These are phyloP conservation scores for Cerastoderma edule DNA, from an alignment of 2,888 invertebrate genomes.

Conservation along the genomic window DNA sequence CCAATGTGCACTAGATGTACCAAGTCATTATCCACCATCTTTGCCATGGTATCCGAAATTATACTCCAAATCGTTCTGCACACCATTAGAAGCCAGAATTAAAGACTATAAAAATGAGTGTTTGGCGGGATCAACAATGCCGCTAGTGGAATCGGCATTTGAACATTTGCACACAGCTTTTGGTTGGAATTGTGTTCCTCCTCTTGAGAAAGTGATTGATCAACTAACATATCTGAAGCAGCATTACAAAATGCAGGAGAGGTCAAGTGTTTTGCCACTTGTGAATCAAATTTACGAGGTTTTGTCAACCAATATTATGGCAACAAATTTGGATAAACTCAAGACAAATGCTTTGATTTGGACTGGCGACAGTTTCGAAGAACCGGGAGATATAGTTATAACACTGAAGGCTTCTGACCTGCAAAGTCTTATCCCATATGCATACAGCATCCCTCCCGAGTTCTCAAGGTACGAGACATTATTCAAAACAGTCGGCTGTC, in stretches of 20 bases:
- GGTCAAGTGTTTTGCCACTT: conserved; percentile 33
- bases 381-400: conserved; percentile 32
- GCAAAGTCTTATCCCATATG: conserved; percentile 52
- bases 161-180: conserved; percentile 15
- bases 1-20: conserved; percentile 1
- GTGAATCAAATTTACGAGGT: conserved; percentile 19
- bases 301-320: not conserved
- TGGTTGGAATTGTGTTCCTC: conserved; percentile 28
- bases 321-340: not conserved
- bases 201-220: conserved; percentile 20
- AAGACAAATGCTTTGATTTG: conserved; percentile 35
- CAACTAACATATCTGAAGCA: conserved; percentile 39
- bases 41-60: conserved; percentile 39
- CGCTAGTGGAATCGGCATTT: conserved; percentile 22
- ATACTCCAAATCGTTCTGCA: conserved; percentile 8
- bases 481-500: conserved; percentile 43
- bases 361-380: conserved; percentile 56
- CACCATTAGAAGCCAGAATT: conserved; percentile 31
- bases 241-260: conserved; percentile 26
- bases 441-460: conserved; percentile 47
- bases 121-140: conserved; percentile 44
- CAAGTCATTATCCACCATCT: conserved; percentile 21
- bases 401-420: conserved; percentile 16
- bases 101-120: conserved; percentile 16
- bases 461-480: conserved; percentile 35